Evolutionary conservation across 2,888 invertebrate genomes (phyloP), one percentile per base, ranked within the genome.

Genomic region (Ptilodon capucinus): DNA sequence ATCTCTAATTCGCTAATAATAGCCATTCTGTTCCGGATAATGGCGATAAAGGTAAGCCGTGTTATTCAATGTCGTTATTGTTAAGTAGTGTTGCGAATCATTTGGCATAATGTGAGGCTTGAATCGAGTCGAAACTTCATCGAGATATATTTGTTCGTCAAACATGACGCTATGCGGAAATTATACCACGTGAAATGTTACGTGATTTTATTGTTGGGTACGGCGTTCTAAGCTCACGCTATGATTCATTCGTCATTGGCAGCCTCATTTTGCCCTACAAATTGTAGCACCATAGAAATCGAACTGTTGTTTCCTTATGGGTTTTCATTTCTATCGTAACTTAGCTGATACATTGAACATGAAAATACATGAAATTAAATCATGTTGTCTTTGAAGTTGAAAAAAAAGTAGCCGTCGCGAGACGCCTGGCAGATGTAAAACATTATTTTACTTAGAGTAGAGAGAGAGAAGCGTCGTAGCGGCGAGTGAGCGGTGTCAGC

Each of bases 11-110:
- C 21, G 38, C 42, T 48, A 44, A 45, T 46, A 53, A 53, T 54
- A 41, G 32, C 40, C 39, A 43, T 51, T 60, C 62, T 64, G 65
- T 72, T 64, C 51, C 57, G 48, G 51, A 60, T 49, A 62, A 68
- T 70, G 55, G 64, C 45, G 55, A 61, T 64, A 62, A 54, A 68
- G 64, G 60, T 68, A 58, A 60, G 71, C 56, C 60, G 60, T 71
- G 64, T 74, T 76, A 77, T 79, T 77, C 69, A 58, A 68, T 65
- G 69, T 68, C 63, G 60, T 79, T 74, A 76, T 75, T 59, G 56
- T 66, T 72, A 77, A 79, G 73, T 74, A 73, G 72, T 71, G 67
- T 48, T 63, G 62, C 64, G 65, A 75, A 76, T 78, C 60, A 43
- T 23, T 32, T 47, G 35, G 47, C 39, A 25, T 40, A 41, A 44